A percentile compares a stretch with the other conserved stretches of the same genome.
Conservation (phyloP, 2,888 invertebrate genomes). For the Xanthia icteritia region DNA sequence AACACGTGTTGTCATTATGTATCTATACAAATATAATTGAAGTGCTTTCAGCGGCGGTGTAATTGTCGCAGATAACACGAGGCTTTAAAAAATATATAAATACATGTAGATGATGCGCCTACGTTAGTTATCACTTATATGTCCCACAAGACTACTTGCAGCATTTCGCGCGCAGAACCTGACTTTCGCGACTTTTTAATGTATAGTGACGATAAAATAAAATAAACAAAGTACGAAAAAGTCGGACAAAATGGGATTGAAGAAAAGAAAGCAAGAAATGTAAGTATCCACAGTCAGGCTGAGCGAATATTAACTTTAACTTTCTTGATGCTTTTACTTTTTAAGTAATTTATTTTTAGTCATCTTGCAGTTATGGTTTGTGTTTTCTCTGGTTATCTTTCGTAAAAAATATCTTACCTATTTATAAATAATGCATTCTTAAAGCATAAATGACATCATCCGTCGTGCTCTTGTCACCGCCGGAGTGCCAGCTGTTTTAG, state of each 20-base stretch:
- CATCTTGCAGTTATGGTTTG: not conserved
- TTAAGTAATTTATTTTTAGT: not conserved
- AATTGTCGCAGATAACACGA: conserved; percentile 54
- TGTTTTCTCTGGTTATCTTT: no score
- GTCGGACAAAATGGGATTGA: conserved; percentile 40
- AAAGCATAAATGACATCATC: no score
- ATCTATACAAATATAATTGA: conserved; percentile 59
- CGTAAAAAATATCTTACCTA: no score
- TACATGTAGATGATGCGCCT: conserved; percentile 20
- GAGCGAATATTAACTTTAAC: conserved; percentile 7
- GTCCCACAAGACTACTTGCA: not conserved
- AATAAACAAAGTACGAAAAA: not conserved
- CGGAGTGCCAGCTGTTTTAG: no score
- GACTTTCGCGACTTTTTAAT: not conserved
- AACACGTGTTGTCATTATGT: conserved; percentile 30
- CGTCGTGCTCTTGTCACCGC: no score
- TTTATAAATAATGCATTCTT: not conserved
- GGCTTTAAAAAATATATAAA: conserved; percentile 55
- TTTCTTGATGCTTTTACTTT: not conserved
- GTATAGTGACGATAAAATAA: conserved; percentile 10
- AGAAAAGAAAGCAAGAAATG: conserved; percentile 35
- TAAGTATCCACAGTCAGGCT: conserved; percentile 30
- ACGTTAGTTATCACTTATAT: conserved; percentile 33
- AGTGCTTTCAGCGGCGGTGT: conserved; percentile 38
- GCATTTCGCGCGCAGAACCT: not conserved